These are phyloP conservation scores for Anastrepha ludens DNA, from an alignment of 1,140 invertebrate genomes.

Conservation along the genomic window DNA sequence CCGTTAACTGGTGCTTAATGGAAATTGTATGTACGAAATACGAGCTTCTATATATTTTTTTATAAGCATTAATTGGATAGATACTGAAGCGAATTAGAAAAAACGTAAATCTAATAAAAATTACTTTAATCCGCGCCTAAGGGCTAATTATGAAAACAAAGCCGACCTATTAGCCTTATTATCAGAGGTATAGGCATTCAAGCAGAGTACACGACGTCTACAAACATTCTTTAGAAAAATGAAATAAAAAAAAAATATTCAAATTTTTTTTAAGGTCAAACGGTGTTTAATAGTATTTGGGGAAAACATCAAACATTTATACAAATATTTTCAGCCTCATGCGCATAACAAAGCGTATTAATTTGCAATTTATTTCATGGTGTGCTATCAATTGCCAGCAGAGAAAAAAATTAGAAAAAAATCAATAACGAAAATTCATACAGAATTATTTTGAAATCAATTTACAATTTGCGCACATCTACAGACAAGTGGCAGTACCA, in stretches of 20 bases:
- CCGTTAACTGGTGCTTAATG: background rate
- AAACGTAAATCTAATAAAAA: background rate
- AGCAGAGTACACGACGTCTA: background rate
- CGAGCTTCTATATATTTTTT: background rate
- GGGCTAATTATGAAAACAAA: conserved; percentile 34
- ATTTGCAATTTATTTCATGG: conserved; percentile 10
- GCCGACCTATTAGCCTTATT: conserved; percentile 6
- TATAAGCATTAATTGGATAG: background rate
- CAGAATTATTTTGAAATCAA: conserved; percentile 34
- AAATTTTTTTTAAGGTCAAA: background rate
- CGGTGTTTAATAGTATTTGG: background rate
- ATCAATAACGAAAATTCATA: background rate
- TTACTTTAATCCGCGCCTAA: background rate
- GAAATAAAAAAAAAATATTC: background rate
- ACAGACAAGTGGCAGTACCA: background rate
- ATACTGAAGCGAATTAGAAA: background rate
- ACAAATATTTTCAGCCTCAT: background rate
- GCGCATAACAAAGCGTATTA: conserved; percentile 5
- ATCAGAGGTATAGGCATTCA: background rate
- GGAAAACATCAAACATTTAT: background rate
- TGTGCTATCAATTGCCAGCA: background rate
- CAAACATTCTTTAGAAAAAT: background rate
- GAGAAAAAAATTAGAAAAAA: background rate
- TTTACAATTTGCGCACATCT: conserved; percentile 21
- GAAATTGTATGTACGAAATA: background rate